Base-by-base conservation (phyloP, 2,113 vertebrate species). In the Ptyas mucosa region DNA sequence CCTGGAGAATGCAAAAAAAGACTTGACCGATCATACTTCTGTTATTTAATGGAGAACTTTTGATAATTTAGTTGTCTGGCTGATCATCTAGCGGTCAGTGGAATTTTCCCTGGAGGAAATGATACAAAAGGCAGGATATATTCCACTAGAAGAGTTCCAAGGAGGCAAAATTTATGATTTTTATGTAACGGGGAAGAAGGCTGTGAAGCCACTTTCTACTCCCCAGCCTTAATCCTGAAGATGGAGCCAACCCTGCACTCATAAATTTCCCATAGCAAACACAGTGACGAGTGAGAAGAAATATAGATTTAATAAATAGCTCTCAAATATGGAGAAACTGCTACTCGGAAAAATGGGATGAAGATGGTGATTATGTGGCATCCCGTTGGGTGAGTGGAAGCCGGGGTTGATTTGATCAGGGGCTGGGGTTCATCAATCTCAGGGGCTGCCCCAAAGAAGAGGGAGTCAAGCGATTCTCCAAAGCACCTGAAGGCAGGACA, bases 21-120 rank as follows among this genome's bases (percentile, higher is more conserved):
- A 94, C 49, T 87, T 92, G 94, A 96, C 94, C 95, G 97, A 95
- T 97, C 96, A 96, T 96, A 96, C 96, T 88, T 94, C 97, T 96
- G 95, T 96, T 97, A 93, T 97, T 97, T 98, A 97, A 97, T 96
- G 92, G 94, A 93, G 89, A 97, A 55, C 58, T 95, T 95, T 94
- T 57, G 69, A 91, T 96, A 96, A 97, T 97, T 97, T 94, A 95
- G 92, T 97, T 96, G 94, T 96, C 94, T 93, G 18, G 9, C 90
- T 94, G 96, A 93, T 96, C 94, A 94, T 85, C 51, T 96, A 96
- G 93, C 64, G 85, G 61, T 34, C 93, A 94, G 91, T 94, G 92
- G 96, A 97, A 97, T 97, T 97, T 46, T 97, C 88, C 94, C 94
- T 89, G 88, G 89, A 95, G 94, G 91, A 92, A 94, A 94, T 57